Evolutionary conservation across 2,888 invertebrate species (phyloP).

Genomic region (Plusia festucae): DNA sequence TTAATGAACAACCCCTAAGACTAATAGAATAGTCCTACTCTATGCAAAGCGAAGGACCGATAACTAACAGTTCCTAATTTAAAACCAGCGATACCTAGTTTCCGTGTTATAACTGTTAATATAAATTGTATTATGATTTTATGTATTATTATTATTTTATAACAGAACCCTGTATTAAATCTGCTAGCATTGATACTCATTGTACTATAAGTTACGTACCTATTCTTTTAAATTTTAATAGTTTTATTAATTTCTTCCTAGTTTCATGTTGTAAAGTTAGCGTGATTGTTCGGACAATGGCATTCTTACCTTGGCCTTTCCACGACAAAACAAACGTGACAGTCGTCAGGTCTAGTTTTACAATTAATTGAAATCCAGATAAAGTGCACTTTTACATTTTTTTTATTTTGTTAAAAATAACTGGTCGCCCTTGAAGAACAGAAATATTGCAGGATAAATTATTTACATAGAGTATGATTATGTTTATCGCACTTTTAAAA

Average conservation of each 20-base stretch:
- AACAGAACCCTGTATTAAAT: no score
- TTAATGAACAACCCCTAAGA: no score
- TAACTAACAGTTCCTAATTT: no score
- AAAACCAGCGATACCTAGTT: no score
- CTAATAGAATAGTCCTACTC: no score
- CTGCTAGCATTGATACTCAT: no score
- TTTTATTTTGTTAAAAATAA: slow-evolving; percentile 22
- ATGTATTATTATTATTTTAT: no score
- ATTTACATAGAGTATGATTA: slow-evolving; percentile 6
- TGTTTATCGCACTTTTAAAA: slow-evolving; percentile 8
- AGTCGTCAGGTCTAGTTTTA: slow-evolving; percentile 49
- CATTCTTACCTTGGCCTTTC: slow-evolving; percentile 52
- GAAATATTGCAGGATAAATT: slow-evolving; percentile 20
- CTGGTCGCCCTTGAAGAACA: slow-evolving; percentile 31
- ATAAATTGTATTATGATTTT: no score
- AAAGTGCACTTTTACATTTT: slow-evolving; percentile 21
- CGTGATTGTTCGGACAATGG: slow-evolving; percentile 23
- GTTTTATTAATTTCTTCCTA: background rate
- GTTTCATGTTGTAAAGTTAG: slow-evolving; percentile 14
- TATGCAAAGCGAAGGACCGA: no score
- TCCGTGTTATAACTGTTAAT: no score
- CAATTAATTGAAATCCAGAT: slow-evolving; percentile 34
- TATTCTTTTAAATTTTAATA: no score
- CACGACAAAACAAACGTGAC: slow-evolving; percentile 30
- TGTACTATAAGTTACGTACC: no score